phyloP scores from a whole-genome alignment of 2,797 vertebrate genomes.

The Eulemur rubriventer region DNA sequence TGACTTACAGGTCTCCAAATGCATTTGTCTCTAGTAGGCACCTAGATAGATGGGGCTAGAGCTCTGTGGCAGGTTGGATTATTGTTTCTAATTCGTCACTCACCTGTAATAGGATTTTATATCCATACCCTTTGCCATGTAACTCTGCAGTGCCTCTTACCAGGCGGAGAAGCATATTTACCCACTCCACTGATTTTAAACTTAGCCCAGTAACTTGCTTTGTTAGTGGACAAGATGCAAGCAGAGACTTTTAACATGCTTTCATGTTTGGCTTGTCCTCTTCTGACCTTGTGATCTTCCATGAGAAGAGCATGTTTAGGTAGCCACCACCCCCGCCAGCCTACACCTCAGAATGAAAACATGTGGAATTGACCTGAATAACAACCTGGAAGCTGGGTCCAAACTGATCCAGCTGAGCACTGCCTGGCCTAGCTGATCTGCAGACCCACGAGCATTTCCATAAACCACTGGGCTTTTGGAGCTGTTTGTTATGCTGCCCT shows the following conservation, averaged over 20 bases:
- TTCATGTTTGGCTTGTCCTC: background rate
- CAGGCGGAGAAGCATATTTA: background rate
- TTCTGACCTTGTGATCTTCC: background rate
- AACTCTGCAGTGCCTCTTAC: background rate
- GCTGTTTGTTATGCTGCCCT: background rate
- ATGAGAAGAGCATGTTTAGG: background rate
- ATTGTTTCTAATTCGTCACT: background rate
- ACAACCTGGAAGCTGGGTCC: background rate
- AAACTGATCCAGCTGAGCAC: background rate
- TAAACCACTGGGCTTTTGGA: background rate
- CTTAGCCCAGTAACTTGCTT: background rate
- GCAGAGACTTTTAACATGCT: background rate
- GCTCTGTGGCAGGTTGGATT: background rate
- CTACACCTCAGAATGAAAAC: background rate
- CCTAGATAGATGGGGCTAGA: background rate
- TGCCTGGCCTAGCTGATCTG: background rate
- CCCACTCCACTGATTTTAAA: background rate
- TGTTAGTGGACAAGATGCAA: background rate
- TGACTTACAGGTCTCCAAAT: background rate
- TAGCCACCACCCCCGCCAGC: background rate
- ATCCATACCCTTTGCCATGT: background rate
- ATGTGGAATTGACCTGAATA: background rate
- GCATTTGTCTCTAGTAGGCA: slow-evolving; percentile 2
- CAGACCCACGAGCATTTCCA: background rate
- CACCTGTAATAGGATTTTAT: background rate